phyloP scores from a whole-genome alignment of 2,797 vertebrate genomes.

The Gadopsis marmoratus region DNA sequence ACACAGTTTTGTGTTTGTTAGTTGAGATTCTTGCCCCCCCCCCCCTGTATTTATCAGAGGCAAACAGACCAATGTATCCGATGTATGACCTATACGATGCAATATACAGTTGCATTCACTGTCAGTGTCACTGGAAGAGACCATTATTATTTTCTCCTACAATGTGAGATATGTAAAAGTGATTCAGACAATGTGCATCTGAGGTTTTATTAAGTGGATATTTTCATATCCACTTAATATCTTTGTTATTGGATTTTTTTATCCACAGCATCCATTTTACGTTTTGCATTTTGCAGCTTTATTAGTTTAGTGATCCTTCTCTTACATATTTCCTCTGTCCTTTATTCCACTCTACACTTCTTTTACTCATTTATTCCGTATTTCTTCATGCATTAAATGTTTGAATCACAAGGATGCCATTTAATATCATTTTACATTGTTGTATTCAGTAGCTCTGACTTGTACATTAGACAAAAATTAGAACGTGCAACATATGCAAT shows the following conservation, averaged over 20 bases:
- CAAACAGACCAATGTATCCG: too few relatives aligned
- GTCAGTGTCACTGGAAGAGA: not conserved
- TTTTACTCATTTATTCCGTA: not conserved
- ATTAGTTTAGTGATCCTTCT: constrained; percentile 23
- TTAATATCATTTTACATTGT: not conserved
- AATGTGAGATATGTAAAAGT: not conserved
- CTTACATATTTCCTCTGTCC: not conserved
- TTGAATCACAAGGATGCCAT: not conserved
- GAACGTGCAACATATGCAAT: too few relatives aligned
- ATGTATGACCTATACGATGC: too few relatives aligned
- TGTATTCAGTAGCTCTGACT: not conserved
- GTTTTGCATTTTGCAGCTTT: constrained; percentile 12
- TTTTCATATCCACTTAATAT: constrained; percentile 24
- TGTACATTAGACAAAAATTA: not conserved
- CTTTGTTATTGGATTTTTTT: constrained; percentile 29
- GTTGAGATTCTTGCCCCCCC: too few relatives aligned
- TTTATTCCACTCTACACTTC: not conserved
- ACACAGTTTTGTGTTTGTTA: too few relatives aligned
- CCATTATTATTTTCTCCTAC: not conserved
- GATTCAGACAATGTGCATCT: too few relatives aligned
- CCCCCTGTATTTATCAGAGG: too few relatives aligned
- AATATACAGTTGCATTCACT: not conserved
- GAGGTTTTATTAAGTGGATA: not conserved
- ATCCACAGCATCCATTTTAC: constrained; percentile 17
- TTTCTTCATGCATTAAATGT: not conserved